Base-by-base conservation (phyloP, 2,888 invertebrate species). In the Caenorhabditis sp. region DNA sequence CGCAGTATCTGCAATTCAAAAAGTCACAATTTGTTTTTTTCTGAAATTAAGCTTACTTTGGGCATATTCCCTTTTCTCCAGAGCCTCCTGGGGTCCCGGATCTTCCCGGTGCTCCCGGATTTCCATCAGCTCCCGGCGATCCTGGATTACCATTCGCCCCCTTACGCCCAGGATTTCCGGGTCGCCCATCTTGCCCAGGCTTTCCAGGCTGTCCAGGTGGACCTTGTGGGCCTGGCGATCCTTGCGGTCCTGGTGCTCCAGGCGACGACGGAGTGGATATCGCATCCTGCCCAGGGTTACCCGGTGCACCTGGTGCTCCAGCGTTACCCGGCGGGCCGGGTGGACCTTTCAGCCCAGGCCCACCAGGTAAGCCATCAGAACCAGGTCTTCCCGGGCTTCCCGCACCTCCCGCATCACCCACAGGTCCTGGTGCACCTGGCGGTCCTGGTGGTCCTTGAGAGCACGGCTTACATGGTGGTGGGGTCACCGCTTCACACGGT, bases 401-500 rank as follows among this genome's bases (percentile, higher is more conserved):
- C 59, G 67, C 60, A 49, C 70, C 3, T 61, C 76, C 76, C 54
- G 74, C 74, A 53, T 77, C 77, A 60, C 82, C 82, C 43, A 77
- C 70, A 58, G 70, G 67, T 77, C 80, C 80, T 63, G 75, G 78
- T 36, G 77, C 75, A 64, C 81, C 76, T 63, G 79, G 79, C 66
- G 79, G 77, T 71, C 80, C 80, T 27, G 76, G 66, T 71, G 78
- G 76, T 59, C 80, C 80, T 66, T 80, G 77, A 71, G 81, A 76
- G 78, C 83, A 82, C 26, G 79, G 83, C 61, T 80, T 81, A 79
- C 82, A 80, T 66, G 80, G 81, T 69, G 81, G 81, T 67, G 82
- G 82, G 65, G 82, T 82, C 72, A 79, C 70, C 43, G 84, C 83
- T 72, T 84, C 84, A 67, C 84, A 84, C 58, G 83, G 79, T 63